phyloP scores from a whole-genome alignment of 2,797 vertebrate species.

The Loris lydekkerianus region DNA sequence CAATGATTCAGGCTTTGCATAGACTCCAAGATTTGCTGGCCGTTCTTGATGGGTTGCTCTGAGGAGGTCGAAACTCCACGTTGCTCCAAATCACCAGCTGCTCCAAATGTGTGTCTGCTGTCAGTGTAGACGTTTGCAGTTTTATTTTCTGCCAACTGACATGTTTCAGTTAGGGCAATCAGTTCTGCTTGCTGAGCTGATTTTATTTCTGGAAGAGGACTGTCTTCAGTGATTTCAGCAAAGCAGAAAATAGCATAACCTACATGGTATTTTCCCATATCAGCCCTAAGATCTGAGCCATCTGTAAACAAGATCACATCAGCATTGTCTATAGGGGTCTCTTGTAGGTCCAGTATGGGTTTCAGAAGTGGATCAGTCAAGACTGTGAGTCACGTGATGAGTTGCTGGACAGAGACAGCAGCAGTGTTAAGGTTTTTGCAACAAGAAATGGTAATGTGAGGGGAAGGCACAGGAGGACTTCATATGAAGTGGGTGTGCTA shows the following conservation, averaged over 20 bases:
- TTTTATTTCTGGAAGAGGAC: not conserved
- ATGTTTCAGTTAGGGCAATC: not conserved
- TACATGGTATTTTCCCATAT: not conserved
- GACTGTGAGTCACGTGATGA: too few relatives aligned
- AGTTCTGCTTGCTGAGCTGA: not conserved
- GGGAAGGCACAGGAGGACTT: not conserved
- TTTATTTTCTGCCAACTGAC: not conserved
- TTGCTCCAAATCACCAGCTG: not conserved
- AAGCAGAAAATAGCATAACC: not conserved
- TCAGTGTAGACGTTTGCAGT: not conserved
- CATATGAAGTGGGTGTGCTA: not conserved
- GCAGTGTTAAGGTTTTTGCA: not conserved
- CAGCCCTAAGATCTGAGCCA: not conserved
- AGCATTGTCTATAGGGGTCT: not conserved
- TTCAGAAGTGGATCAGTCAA: not conserved
- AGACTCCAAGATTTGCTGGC: not conserved
- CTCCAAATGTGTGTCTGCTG: not conserved
- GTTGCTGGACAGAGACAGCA: too few relatives aligned
- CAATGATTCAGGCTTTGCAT: not conserved
- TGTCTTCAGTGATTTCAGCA: not conserved
- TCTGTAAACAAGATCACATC: not conserved
- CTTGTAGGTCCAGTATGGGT: not conserved
- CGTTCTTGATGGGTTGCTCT: not conserved
- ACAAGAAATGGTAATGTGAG: not conserved
- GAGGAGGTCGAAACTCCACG: not conserved